Evolutionary conservation across 2,113 vertebrate genomes (phyloP).

Genomic region (Sinocyclocheilus anophthalmus): DNA sequence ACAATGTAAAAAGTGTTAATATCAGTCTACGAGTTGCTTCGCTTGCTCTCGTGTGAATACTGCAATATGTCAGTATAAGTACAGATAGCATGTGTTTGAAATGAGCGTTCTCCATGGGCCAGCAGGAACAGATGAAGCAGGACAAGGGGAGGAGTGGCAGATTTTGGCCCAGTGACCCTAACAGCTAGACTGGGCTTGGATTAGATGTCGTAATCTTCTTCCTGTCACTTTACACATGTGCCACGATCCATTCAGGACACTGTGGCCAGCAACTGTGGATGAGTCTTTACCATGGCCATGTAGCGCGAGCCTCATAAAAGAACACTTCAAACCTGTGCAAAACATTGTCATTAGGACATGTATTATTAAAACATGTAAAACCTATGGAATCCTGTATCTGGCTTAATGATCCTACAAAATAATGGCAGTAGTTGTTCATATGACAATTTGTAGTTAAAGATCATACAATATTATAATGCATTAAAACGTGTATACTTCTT

Average conservation of each 20-base stretch:
- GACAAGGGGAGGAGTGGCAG: constrained; percentile 58
- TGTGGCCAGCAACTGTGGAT: constrained; percentile 59
- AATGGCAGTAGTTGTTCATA: background rate
- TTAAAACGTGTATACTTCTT: no score
- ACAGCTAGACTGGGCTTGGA: constrained; percentile 74
- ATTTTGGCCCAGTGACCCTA: constrained; percentile 76
- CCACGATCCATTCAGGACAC: constrained; percentile 66
- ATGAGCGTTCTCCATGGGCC: constrained; percentile 60
- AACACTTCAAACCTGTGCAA: background rate
- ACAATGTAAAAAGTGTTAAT: constrained; percentile 19
- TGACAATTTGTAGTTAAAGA: background rate
- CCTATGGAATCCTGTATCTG: background rate
- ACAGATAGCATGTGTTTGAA: constrained; percentile 38
- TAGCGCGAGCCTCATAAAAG: background rate
- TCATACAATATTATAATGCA: background rate
- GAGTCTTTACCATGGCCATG: background rate
- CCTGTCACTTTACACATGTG: constrained; percentile 79
- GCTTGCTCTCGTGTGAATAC: background rate
- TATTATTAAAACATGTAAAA: background rate
- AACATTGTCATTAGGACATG: background rate
- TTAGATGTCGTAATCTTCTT: constrained; percentile 81
- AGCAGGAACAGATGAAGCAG: constrained; percentile 78
- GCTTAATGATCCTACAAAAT: no score
- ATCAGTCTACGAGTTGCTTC: background rate
- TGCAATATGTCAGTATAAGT: constrained; percentile 28